Conservation (phyloP, 2,888 invertebrate genomes). For the Rhyacophila evoluta region DNA sequence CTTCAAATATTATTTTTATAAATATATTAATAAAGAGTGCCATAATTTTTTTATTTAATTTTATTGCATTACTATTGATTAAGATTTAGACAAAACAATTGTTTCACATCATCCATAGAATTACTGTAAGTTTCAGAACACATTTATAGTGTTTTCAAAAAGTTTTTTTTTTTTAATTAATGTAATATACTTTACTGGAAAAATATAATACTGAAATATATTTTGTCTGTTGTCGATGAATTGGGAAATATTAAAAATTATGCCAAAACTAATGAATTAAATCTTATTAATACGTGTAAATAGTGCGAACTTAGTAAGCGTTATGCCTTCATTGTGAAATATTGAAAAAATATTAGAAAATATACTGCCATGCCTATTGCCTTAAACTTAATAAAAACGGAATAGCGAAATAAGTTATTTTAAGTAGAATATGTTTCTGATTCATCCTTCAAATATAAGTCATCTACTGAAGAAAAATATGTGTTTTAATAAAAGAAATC, state of each 20-base stretch:
- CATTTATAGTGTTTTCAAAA: no score
- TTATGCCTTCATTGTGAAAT: not conserved
- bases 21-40: not conserved
- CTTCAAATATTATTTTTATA: not conserved
- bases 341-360: not conserved
- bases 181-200: no score
- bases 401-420: not conserved
- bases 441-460: not conserved
- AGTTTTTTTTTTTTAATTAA: no score
- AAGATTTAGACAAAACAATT: not conserved
- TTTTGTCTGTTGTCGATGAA: no score
- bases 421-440: not conserved
- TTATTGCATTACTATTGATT: not conserved
- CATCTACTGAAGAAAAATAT: no score
- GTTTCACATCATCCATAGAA: no score
- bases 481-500: no score
- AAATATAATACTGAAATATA: no score
- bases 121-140: no score
- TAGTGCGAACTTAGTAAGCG: not conserved
- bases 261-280: not conserved
- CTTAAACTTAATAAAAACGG: not conserved
- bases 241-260: not conserved
- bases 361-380: constrained; percentile 12
- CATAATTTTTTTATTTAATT: not conserved
- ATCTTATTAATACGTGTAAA: not conserved